Evolutionary conservation across 23 tunicate species (phyloP).

Genomic region (Corella eumyota): DNA sequence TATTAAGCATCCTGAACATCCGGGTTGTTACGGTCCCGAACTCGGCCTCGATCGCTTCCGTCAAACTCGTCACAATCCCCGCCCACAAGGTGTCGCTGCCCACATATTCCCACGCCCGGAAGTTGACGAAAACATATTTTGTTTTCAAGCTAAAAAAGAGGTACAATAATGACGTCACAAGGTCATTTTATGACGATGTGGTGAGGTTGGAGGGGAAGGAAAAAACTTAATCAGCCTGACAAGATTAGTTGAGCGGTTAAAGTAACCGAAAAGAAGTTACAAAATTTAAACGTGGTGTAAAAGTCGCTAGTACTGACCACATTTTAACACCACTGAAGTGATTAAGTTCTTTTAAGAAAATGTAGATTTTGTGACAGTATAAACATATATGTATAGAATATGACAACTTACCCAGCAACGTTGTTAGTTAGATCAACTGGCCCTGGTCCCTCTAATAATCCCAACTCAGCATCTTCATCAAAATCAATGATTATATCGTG

Average conservation of each 20-base stretch:
- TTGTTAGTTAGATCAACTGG: conserved; percentile 1
- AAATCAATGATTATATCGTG: conserved; percentile 16
- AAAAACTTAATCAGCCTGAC: no score
- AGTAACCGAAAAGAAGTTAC: no score
- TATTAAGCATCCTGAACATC: conserved; percentile 43
- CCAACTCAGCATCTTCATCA: conserved; percentile 14
- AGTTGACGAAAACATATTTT: conserved; percentile 60
- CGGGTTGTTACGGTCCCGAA: conserved; percentile 54
- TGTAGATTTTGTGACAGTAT: no score
- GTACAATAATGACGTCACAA: no score
- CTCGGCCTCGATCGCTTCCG: conserved; percentile 61
- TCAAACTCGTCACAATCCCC: conserved; percentile 60
- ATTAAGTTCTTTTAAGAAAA: no score
- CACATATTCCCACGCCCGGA: conserved; percentile 82
- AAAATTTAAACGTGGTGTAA: no score
- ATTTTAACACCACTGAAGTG: no score
- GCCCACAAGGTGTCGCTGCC: conserved; percentile 94
- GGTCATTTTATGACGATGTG: no score
- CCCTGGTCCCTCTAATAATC: neutral
- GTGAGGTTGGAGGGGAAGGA: no score
- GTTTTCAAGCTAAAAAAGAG: conserved; percentile 4
- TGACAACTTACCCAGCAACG: conserved; percentile 4
- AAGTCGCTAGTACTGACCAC: no score
- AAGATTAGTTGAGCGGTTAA: no score
- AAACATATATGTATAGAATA: no score